Evolutionary conservation across 2,797 vertebrate species (phyloP), one percentile per base, ranked within the genome.

Genomic region (Falco cherrug): DNA sequence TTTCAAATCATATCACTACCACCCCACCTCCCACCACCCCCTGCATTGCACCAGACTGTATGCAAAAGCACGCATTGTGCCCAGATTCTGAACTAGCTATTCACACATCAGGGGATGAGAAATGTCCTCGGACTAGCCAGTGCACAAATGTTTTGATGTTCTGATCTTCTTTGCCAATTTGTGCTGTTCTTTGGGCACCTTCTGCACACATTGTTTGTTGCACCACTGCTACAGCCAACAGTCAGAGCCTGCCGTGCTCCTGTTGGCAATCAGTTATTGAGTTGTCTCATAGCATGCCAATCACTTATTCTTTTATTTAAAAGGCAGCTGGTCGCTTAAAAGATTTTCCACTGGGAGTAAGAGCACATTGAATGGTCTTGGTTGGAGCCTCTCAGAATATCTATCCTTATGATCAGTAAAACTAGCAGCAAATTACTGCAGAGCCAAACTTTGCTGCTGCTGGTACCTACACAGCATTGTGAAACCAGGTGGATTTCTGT

Each of bases 1-100:
- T 24, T n/a, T 53, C 18, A 43, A 43, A 10, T 45, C 43, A 45
- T 9, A 45, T 17, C 18, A 45, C 16, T 16, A 18, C 43, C 33
- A 6, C 10, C 4, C 0, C 6, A 45, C 43, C 26, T 5, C 10
- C 4, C 0, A 45, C 43, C 33, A 5, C 10, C 4, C 0, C 6
- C 0, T 4, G 2, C 65, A 13, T 16, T 92, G 43, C 94, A 73
- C 26, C 92, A 95, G 54, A 24, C 81, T n/a, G 22, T 54, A 54
- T 0, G 33, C 68, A 59, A 43, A 92, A 91, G 71, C 47, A 71
- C 33, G 20, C 8, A 0, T 51, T 87, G 79, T 91, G 91, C 69
- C 35, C 67, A 41, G 82, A 60, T 79, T 91, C 73, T 65, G 51
- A 93, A 88, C 26, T 26, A 93, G 39, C 53, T 81, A 1, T 78